phyloP scores from a whole-genome alignment of 2,888 invertebrate species.

The Sipunculus nudus region DNA sequence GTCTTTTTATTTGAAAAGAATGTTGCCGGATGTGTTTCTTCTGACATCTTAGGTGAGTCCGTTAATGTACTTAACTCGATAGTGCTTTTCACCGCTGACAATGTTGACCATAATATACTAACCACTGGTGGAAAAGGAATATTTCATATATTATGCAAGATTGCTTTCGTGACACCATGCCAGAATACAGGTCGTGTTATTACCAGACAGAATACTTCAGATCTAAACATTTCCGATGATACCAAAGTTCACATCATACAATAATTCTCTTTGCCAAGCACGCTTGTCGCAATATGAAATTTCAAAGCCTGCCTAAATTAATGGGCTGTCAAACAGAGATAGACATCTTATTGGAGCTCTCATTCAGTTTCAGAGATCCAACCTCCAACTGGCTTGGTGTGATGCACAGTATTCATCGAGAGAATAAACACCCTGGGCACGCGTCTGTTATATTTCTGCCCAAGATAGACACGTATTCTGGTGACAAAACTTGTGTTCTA shows the following conservation, averaged over 20 bases:
- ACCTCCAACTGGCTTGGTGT: not conserved
- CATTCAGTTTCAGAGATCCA: not conserved
- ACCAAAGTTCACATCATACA: not conserved
- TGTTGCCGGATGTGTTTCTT: no score
- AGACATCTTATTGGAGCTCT: no score
- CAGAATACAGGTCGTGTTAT: not conserved
- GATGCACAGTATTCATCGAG: no score
- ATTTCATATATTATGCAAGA: slow-evolving; percentile 5
- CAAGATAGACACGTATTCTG: no score
- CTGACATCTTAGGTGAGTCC: no score
- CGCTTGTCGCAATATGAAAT: no score
- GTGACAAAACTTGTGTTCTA: no score
- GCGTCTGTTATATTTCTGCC: no score
- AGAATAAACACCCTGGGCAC: no score
- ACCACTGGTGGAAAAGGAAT: slow-evolving; percentile 7
- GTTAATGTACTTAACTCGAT: no score
- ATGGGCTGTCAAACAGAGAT: not conserved
- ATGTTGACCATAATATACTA: slow-evolving; percentile 8
- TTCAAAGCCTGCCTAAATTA: no score
- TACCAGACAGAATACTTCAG: not conserved
- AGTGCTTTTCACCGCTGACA: not conserved
- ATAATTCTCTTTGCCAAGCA: not conserved
- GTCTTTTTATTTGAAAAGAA: not conserved
- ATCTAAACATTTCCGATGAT: not conserved
- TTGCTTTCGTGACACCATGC: not conserved